Conservation (phyloP, 64 coral and sea anemone species). For the Acropora tenuis region DNA sequence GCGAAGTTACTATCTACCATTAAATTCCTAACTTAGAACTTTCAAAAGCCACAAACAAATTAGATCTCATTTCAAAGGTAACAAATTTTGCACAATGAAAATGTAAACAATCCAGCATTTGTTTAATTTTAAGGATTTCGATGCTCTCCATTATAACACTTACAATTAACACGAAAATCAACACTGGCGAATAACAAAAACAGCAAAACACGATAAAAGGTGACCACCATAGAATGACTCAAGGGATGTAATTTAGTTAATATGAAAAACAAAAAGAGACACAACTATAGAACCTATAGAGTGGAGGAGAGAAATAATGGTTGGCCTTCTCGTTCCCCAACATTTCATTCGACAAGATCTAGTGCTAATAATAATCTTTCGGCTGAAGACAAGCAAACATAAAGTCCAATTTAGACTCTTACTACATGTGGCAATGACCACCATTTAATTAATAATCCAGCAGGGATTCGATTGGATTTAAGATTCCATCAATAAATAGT, state of each 20-base stretch:
- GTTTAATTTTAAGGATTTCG: too few species aligned
- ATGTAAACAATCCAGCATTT: too few species aligned
- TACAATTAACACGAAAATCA: background rate
- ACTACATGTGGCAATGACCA: background rate
- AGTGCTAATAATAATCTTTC: background rate
- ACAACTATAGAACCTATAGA: background rate
- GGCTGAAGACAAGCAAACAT: background rate
- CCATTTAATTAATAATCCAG: background rate
- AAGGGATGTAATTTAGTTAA: background rate
- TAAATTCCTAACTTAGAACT: too few species aligned
- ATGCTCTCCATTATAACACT: too few species aligned
- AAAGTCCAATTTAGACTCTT: background rate
- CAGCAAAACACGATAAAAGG: background rate
- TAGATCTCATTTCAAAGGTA: too few species aligned
- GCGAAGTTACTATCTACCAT: too few species aligned
- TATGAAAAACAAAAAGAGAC: background rate
- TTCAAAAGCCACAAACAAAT: too few species aligned
- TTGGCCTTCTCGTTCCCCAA: background rate
- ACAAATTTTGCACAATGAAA: too few species aligned
- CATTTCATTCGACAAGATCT: background rate
- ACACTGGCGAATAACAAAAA: background rate
- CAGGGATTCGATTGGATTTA: background rate
- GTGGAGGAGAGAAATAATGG: background rate
- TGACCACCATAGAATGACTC: background rate
- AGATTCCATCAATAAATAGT: conserved; percentile 29